A percentile compares a stretch with the other conserved stretches of the same genome.
phyloP scores from a whole-genome alignment of 37 sponge, comb jelly and placozoan genomes.

The Spongilla lacustris region DNA sequence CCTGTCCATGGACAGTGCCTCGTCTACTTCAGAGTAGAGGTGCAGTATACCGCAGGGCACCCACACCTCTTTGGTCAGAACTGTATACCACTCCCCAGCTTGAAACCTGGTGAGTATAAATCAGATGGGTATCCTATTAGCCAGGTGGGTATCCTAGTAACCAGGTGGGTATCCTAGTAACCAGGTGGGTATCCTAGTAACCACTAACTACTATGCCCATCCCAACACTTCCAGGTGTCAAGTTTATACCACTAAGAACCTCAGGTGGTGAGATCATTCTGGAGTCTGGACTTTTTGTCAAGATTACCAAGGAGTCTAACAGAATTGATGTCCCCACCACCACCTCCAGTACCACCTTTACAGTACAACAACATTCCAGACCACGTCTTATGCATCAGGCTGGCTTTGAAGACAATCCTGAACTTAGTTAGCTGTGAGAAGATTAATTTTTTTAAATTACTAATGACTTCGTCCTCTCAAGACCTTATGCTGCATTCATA shows the following conservation, averaged over 20 bases:
- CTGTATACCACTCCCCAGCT: conserved; percentile 63
- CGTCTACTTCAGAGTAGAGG: conserved; percentile 69
- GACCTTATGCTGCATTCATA: too few species aligned
- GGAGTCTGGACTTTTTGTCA: conserved; percentile 70
- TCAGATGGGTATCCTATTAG: too few species aligned
- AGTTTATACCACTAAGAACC: conserved; percentile 66
- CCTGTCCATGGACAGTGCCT: conserved; percentile 31
- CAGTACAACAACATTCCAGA: neutral
- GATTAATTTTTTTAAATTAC: neutral
- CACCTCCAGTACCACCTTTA: neutral
- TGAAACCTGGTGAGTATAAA: conserved; percentile 35
- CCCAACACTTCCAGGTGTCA: conserved; percentile 39
- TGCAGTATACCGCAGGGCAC: neutral
- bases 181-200: neutral
- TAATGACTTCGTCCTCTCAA: too few species aligned
- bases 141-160: neutral
- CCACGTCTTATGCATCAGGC: neutral
- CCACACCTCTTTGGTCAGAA: conserved; percentile 69
- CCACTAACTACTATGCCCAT: neutral
- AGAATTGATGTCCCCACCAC: neutral
- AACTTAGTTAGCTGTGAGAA: neutral
- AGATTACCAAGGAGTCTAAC: conserved; percentile 24
- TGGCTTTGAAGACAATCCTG: neutral
- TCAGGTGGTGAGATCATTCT: conserved; percentile 63
- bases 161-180: neutral